These are phyloP conservation scores for Amblyornis subalaris DNA, from an alignment of 2,113 vertebrate genomes.

Conservation along the genomic window DNA sequence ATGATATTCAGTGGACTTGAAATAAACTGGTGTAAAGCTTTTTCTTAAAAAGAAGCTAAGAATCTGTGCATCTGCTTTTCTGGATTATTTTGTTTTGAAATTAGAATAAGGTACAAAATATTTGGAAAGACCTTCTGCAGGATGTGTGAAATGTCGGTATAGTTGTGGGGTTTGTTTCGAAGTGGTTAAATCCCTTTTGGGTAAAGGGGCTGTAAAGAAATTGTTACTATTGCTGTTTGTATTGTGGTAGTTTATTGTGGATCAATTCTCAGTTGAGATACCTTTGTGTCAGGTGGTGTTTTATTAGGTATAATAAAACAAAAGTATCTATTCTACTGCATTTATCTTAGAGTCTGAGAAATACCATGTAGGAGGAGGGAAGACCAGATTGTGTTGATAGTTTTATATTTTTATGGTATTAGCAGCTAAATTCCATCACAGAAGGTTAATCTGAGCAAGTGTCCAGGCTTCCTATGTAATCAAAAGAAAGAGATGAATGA, in stretches of 20 bases:
- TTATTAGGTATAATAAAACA: neutral
- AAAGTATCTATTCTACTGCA: neutral
- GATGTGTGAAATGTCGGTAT: neutral
- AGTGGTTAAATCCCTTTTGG: neutral
- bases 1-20: neutral
- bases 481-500: neutral
- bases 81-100: neutral
- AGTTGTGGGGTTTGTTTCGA: neutral
- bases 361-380: neutral
- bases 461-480: neutral
- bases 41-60: neutral
- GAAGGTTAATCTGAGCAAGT: neutral
- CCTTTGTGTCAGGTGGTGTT: neutral
- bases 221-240: neutral
- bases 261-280: slow-evolving; percentile 5
- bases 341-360: neutral
- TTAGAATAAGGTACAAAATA: neutral
- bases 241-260: neutral
- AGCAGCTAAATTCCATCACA: neutral
- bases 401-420: neutral
- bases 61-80: neutral
- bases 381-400: neutral
- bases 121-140: neutral
- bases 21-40: neutral
- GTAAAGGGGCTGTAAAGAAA: neutral